Evolutionary conservation across 2,113 vertebrate genomes (phyloP).

Genomic region (Dasyurus viverrinus): DNA sequence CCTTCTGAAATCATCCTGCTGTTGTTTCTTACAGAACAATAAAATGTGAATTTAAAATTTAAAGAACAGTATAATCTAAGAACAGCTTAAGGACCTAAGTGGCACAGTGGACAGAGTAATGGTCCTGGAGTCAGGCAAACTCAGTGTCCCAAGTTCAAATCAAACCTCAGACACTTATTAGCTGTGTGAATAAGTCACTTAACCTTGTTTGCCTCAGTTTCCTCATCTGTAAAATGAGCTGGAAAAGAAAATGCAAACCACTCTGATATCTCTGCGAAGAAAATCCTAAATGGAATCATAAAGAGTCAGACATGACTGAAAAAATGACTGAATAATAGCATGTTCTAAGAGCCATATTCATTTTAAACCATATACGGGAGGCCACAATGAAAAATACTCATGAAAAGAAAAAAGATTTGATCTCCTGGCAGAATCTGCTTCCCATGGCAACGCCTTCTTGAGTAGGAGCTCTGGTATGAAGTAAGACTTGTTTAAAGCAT

Average conservation of each 20-base stretch:
- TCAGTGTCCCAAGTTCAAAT: neutral
- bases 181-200: neutral
- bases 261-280: conserved; percentile 20
- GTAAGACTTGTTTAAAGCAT: conserved; percentile 84
- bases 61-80: neutral
- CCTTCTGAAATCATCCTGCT: too few species aligned
- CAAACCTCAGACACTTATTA: neutral
- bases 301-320: conserved; percentile 46
- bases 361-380: conserved; percentile 71
- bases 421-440: conserved; percentile 81
- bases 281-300: conserved; percentile 61
- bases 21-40: too few species aligned
- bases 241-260: neutral
- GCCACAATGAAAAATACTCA: conserved; percentile 78
- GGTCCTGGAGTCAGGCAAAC: neutral
- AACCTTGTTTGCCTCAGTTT: neutral
- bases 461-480: conserved; percentile 85
- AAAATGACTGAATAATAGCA: conserved; percentile 70
- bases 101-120: neutral
- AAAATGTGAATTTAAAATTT: neutral
- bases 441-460: conserved; percentile 83
- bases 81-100: neutral
- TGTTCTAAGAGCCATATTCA: conserved; percentile 71
- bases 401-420: conserved; percentile 76
- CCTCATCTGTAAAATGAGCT: neutral